Base-by-base conservation (phyloP, 2,113 vertebrate species). In the Hiodon alosoides region DNA sequence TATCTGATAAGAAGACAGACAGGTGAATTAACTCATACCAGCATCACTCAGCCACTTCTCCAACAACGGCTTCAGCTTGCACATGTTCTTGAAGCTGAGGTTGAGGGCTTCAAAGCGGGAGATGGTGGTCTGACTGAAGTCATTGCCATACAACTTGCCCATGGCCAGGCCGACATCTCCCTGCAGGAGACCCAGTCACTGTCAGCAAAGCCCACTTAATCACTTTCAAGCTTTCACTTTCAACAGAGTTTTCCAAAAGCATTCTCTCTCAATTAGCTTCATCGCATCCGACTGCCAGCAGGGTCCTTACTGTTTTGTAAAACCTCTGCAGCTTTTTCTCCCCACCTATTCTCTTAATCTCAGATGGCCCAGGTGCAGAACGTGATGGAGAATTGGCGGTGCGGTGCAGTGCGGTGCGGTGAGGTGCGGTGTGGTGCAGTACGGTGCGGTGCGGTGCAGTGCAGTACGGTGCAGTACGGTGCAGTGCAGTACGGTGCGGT, bases 41-140 rank as follows among this genome's bases (percentile, higher is more conserved):
- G 97, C 97, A 0, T 99, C 97, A 0, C 93, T 97, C 75, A 99
- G 88, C 97, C 97, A 99, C 80, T 99, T 99, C 86, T 99, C 97
- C 88, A 99, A 92, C 85, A 98, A 82, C 0, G 97, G 97, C 75
- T 98, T 98, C 77, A 99, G 93, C 83, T 98, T 99, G 91, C 97
- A 98, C 97, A 99, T 99, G 82, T 99, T 99, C 85, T 98, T 99
- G 83, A 96, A 98, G 88, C 97, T 99, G 57, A 99, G 90, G 80
- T 99, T 99, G 74, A 99, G 95, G 0, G 97, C 97, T 82, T 99
- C 97, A 0, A 98, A 99, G 65, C 97, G 91, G 0, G 97, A 99
- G 76, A 99, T 98, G 3, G 97, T 99, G 0, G 97, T 99, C 87
- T 99, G 97, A 86, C 97, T 99, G 89, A 99, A 99, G 76, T 98